Conservation (phyloP, 2,797 vertebrate species). For the Loris lydekkerianus region DNA sequence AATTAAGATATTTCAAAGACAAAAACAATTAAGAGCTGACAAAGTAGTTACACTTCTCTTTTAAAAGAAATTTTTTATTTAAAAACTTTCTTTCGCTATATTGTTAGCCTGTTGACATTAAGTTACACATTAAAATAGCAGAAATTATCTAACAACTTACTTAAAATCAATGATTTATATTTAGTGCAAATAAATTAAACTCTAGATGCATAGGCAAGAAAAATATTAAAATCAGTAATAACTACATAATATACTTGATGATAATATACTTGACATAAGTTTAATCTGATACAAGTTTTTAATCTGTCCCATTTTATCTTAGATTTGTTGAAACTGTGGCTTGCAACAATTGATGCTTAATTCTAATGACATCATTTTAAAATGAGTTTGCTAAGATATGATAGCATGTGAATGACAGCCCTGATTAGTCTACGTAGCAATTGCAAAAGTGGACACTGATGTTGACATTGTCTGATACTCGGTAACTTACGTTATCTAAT, state of each 20-base stretch:
- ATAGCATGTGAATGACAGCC: background rate
- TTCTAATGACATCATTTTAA: background rate
- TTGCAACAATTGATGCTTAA: background rate
- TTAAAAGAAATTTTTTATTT: background rate
- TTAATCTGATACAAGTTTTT: background rate
- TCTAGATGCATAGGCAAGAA: background rate
- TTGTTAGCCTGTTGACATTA: background rate
- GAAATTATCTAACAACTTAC: background rate
- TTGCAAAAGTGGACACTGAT: background rate
- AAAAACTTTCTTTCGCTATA: background rate
- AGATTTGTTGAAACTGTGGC: background rate
- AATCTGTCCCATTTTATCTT: background rate
- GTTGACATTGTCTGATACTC: constrained; percentile 12
- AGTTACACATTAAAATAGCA: background rate
- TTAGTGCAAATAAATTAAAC: background rate
- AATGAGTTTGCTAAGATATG: background rate
- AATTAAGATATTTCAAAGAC: background rate
- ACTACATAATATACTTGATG: background rate
- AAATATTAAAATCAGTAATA: background rate
- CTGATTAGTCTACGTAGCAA: background rate
- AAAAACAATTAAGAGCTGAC: background rate
- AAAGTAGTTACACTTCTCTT: background rate
- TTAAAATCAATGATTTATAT: background rate
- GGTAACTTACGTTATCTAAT: background rate
- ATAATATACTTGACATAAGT: background rate